phyloP scores from a whole-genome alignment of 2,797 vertebrate genomes.

The Acipenser ruthenus region DNA sequence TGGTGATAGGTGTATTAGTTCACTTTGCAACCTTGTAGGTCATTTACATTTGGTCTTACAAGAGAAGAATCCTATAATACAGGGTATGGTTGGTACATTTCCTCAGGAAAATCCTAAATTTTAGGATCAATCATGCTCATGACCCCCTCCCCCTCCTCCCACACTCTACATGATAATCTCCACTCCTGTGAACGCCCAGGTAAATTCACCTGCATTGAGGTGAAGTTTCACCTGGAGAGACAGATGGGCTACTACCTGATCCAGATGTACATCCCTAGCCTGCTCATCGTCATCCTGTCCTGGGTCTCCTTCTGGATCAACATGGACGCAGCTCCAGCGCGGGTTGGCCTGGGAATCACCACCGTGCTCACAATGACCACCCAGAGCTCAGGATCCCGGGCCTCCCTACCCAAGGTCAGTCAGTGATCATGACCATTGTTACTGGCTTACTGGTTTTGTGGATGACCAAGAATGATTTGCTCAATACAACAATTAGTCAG shows the following conservation, averaged over 20 bases:
- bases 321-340: slow-evolving; percentile 84
- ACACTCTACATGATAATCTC: too few relatives aligned
- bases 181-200: slow-evolving; percentile 43
- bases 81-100: too few relatives aligned
- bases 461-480: too few relatives aligned
- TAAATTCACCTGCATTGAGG: slow-evolving; percentile 91
- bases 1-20: too few relatives aligned
- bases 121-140: too few relatives aligned
- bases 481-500: too few relatives aligned
- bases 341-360: slow-evolving; percentile 86
- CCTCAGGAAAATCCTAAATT: too few relatives aligned
- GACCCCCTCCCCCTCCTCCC: too few relatives aligned
- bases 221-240: slow-evolving; percentile 88
- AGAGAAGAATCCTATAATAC: too few relatives aligned
- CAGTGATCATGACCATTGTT: slow-evolving; percentile 10
- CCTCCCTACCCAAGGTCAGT: slow-evolving; percentile 86
- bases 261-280: slow-evolving; percentile 94
- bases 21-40: too few relatives aligned
- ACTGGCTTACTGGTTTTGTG: slow-evolving; percentile 29
- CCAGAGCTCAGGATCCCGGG: slow-evolving; percentile 84
- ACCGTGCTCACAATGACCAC: slow-evolving; percentile 92
- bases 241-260: slow-evolving; percentile 96
- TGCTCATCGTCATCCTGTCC: slow-evolving; percentile 89
- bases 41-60: too few relatives aligned
- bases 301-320: slow-evolving; percentile 96